phyloP scores from a whole-genome alignment of 2,113 vertebrate species.

The Xenopus laevis region DNA sequence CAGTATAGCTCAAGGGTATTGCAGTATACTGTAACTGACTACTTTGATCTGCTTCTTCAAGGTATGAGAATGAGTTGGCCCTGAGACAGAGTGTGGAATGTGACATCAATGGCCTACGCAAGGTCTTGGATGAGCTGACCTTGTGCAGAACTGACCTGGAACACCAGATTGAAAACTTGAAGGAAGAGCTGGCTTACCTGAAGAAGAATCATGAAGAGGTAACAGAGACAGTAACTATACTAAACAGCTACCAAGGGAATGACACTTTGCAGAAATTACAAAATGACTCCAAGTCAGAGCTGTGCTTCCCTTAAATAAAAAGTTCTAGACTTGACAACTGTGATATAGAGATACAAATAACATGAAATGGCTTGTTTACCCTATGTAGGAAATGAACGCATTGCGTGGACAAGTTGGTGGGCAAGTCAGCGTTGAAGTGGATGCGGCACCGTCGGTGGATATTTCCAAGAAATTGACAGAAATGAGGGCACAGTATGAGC shows the following conservation, averaged over 20 bases:
- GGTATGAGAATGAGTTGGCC: conserved; percentile 65
- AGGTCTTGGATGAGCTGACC: conserved; percentile 68
- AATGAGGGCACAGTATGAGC: conserved; percentile 86
- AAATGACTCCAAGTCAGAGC: no score
- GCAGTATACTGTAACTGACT: no score
- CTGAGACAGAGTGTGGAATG: conserved; percentile 62
- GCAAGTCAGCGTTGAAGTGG: conserved; percentile 88
- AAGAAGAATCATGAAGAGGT: conserved; percentile 95
- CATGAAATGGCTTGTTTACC: no score
- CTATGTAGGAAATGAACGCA: conserved; percentile 75
- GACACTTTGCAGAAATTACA: no score
- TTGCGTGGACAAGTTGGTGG: conserved; percentile 76
- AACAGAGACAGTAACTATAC: not conserved
- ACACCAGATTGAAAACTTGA: conserved; percentile 75
- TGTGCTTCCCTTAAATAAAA: no score
- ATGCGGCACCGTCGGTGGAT: conserved; percentile 82
- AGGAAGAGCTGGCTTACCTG: conserved; percentile 90
- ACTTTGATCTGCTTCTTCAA: conserved; percentile 29
- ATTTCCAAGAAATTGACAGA: conserved; percentile 82
- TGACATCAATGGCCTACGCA: conserved; percentile 65
- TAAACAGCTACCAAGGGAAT: no score
- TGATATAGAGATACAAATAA: no score
- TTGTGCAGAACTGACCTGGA: conserved; percentile 68
- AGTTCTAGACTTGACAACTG: no score
- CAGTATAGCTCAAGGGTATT: no score